phyloP scores from a whole-genome alignment of 2,113 vertebrate species.

The Toxotes jaculatrix region DNA sequence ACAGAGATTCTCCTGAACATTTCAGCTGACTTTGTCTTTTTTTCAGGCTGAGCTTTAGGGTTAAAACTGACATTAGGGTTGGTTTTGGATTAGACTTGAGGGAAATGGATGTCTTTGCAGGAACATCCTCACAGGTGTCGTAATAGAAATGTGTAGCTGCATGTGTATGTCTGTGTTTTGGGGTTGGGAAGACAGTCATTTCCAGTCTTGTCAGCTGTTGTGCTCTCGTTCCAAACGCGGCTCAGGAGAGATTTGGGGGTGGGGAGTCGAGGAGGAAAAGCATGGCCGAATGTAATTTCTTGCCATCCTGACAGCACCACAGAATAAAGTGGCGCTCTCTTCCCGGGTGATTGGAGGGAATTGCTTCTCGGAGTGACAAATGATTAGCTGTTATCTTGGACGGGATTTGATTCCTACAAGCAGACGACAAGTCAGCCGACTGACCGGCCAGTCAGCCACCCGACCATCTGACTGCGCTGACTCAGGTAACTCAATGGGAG shows the following conservation, averaged over 20 bases:
- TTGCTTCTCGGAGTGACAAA: constrained; percentile 98
- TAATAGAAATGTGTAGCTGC: background rate
- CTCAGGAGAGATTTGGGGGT: constrained; percentile 59
- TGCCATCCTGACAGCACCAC: constrained; percentile 92
- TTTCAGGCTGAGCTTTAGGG: background rate
- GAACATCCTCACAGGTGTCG: constrained; percentile 30
- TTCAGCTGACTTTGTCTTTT: background rate
- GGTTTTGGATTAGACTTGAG: background rate
- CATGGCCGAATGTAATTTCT: constrained; percentile 94
- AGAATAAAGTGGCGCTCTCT: constrained; percentile 93
- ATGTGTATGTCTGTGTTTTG: constrained; percentile 15
- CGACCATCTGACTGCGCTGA: constrained; percentile 81
- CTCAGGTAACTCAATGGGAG: constrained; percentile 92
- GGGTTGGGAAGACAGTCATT: constrained; percentile 29
- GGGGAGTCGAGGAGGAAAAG: constrained; percentile 11
- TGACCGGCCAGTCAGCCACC: constrained; percentile 22
- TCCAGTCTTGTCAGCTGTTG: constrained; percentile 74
- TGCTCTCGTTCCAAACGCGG: constrained; percentile 62
- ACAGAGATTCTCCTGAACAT: background rate
- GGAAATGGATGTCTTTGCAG: background rate
- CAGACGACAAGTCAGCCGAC: constrained; percentile 43
- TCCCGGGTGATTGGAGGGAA: constrained; percentile 95
- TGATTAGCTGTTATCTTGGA: constrained; percentile 98
- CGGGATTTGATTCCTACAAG: constrained; percentile 93
- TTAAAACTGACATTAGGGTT: background rate